Evolutionary conservation across 2,113 vertebrate genomes (phyloP), one percentile per base, ranked within the genome.

Genomic region (Cephalopholis sonnerati): DNA sequence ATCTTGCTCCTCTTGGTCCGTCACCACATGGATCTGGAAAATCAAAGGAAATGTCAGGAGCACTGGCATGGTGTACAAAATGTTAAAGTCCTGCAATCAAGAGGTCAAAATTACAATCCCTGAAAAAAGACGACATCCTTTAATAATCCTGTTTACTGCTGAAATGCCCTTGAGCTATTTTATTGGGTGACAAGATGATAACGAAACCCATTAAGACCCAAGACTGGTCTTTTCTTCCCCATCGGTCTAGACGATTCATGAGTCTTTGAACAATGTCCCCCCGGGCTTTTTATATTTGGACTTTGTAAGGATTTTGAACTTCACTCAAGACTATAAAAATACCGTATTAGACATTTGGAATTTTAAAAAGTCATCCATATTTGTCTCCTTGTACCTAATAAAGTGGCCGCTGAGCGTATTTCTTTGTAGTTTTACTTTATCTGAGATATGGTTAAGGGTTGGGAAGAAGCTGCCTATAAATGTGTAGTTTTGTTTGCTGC

Each of bases 11-110:
- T 96, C 95, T 57, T 84, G 75, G n/a, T 85, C 69, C 0, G 94
- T 95, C 66, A 96, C 94, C 51, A 95, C 92, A 24, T 96, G 95
- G 67, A 96, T 91, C 95, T 96, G 73, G 18, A 70, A 71, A 78
- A 74, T 18, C 1, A 63, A 69, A 82, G 1, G 4, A 22, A 68
- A 57, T 15, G 13, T 69, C 17, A 48, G n/a, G 7, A 39, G 7
- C 15, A 75, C 50, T 3, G 39, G 54, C 24, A 54, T 29, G 11
- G 10, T 6, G 18, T 59, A 8, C 20, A 20, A 39, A 63, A 55
- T 24, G 7, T 79, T 1, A 71, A 20, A 48, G 22, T 41, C 18
- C 50, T 16, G 9, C 5, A 36, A 63, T n/a, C 25, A 39, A 55
- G 25, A 62, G 46, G 10, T 29, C 20, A 36, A 11, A 25, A 25